phyloP scores from a whole-genome alignment of 2,113 vertebrate species.

The Brachyhypopomus occidentalis region DNA sequence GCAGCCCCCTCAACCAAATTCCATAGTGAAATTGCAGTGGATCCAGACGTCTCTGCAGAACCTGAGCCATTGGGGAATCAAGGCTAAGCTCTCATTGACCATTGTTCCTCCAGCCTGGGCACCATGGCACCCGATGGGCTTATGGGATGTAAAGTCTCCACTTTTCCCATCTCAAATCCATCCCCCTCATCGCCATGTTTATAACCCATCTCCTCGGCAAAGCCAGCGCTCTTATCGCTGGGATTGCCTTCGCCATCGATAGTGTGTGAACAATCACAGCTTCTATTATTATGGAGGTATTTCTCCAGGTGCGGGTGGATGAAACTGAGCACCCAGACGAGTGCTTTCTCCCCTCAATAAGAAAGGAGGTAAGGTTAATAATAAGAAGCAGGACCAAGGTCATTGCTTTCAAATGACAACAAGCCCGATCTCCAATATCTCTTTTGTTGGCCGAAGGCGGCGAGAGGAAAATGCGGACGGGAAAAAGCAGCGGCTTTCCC shows the following conservation, averaged over 20 bases:
- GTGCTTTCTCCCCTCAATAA: constrained; percentile 46
- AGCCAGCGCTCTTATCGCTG: constrained; percentile 53
- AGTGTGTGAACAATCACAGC: constrained; percentile 60
- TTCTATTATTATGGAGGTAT: constrained; percentile 62
- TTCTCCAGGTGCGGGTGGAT: constrained; percentile 53
- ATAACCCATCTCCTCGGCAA: constrained; percentile 56
- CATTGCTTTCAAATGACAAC: constrained; percentile 58
- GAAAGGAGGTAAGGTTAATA: constrained; percentile 57
- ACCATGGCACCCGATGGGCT: constrained; percentile 43
- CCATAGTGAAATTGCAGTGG: constrained; percentile 1
- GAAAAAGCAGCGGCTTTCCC: constrained; percentile 48
- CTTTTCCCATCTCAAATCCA: constrained; percentile 52
- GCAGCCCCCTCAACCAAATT: constrained; percentile 13
- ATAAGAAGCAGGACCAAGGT: constrained; percentile 59
- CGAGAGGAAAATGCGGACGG: constrained; percentile 23
- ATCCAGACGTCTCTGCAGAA: constrained; percentile 14
- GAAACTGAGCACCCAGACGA: constrained; percentile 51
- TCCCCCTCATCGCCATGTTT: constrained; percentile 59
- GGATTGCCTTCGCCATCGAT: constrained; percentile 59
- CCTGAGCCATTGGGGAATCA: constrained; percentile 43
- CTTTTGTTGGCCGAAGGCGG: constrained; percentile 54
- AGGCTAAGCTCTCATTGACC: constrained; percentile 52
- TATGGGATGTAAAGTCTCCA: constrained; percentile 53
- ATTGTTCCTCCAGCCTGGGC: constrained; percentile 38
- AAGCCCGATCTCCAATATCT: constrained; percentile 54